Percentiles rank a stretch among this genome's conserved stretches.
These are phyloP conservation scores for Indicator maculatus DNA, from an alignment of 2,113 vertebrate species.

Conservation along the genomic window DNA sequence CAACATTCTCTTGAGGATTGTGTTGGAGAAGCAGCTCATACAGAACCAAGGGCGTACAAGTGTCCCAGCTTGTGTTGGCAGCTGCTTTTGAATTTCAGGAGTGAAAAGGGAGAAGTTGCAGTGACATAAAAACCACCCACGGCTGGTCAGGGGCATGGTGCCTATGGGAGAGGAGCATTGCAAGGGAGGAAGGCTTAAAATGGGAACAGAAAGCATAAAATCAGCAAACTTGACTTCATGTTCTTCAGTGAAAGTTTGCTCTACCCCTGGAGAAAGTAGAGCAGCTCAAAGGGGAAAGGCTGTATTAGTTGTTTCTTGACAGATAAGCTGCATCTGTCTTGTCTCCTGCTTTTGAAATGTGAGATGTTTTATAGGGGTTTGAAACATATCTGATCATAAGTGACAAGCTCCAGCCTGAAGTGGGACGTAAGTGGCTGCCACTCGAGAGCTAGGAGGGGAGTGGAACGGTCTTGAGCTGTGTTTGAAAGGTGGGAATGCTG, in stretches of 20 bases:
- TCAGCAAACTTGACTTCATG: background rate
- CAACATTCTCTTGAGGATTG: background rate
- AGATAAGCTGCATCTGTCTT: background rate
- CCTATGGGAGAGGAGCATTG: accelerated
- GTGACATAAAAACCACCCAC: background rate
- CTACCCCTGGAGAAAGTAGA: background rate
- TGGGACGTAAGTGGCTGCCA: background rate
- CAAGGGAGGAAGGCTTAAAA: background rate
- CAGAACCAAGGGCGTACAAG: accelerated
- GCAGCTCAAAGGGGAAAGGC: background rate
- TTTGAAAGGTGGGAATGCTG: background rate
- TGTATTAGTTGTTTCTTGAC: background rate
- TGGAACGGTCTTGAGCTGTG: background rate
- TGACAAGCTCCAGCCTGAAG: background rate
- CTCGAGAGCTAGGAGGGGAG: too few species aligned
- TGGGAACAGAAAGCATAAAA: background rate
- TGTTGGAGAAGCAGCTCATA: background rate
- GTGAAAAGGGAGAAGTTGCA: background rate
- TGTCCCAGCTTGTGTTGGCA: background rate
- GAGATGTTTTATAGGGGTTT: background rate
- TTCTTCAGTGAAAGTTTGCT: background rate
- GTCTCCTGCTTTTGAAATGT: background rate
- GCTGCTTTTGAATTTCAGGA: background rate
- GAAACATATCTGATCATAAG: background rate
- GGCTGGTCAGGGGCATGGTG: accelerated